Evolutionary conservation across 2,888 invertebrate genomes (phyloP).

Genomic region (Cryptus armator): DNA sequence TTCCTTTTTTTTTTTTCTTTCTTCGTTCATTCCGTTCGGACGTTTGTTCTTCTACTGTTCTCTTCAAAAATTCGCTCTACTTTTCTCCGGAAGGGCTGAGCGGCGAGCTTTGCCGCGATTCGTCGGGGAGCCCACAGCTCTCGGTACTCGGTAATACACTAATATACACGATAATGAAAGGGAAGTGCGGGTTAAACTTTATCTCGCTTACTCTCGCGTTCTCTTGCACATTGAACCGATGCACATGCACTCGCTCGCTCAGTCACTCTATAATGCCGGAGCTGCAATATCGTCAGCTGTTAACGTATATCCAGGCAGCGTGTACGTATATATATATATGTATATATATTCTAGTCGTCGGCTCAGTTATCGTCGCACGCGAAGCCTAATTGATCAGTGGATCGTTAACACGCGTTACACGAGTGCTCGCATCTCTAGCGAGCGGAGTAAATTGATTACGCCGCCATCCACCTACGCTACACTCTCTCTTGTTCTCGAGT

Average conservation of each 20-base stretch:
- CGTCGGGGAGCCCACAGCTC: too few relatives aligned
- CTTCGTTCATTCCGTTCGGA: conserved; percentile 10
- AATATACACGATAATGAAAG: conserved; percentile 15
- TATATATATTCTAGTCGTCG: conserved; percentile 25
- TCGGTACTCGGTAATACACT: background rate
- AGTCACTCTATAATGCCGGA: conserved; percentile 31
- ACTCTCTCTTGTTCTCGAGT: conserved; percentile 35
- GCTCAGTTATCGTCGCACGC: conserved; percentile 72
- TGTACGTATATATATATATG: conserved; percentile 1
- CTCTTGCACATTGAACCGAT: conserved; percentile 16
- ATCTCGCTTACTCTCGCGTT: conserved; percentile 18
- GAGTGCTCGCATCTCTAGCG: conserved; percentile 36
- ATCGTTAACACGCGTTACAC: conserved; percentile 76
- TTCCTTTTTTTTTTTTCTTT: background rate
- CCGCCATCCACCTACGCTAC: conserved; percentile 39
- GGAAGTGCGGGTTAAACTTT: conserved; percentile 11
- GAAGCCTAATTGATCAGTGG: conserved; percentile 76
- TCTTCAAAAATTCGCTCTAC: conserved; percentile 18
- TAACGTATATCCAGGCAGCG: background rate
- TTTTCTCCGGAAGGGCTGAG: background rate
- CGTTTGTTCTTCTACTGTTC: conserved; percentile 5
- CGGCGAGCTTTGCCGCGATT: background rate
- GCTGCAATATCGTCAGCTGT: background rate
- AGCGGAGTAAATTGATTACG: conserved; percentile 73
- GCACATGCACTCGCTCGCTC: background rate